Percentiles rank a stretch among this genome's conserved stretches.
phyloP scores from a whole-genome alignment of 1,140 invertebrate genomes.

The Platyscapa corneri region DNA sequence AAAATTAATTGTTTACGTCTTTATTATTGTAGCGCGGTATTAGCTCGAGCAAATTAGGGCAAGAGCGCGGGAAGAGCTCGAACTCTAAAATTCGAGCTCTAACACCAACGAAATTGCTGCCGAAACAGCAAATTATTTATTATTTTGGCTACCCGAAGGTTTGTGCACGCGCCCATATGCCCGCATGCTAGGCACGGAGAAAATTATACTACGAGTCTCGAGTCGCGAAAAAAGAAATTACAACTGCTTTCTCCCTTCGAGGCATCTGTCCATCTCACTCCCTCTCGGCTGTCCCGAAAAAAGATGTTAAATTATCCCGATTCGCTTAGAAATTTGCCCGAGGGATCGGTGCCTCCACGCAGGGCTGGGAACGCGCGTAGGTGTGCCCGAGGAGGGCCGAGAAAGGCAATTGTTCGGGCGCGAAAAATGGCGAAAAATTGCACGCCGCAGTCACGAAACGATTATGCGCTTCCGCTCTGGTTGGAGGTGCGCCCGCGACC shows the following conservation, averaged over 20 bases:
- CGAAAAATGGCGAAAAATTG: slow-evolving; percentile 52
- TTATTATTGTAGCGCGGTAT: too few relatives aligned
- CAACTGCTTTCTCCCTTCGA: not conserved
- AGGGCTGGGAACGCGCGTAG: too few relatives aligned
- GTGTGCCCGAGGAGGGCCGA: not conserved
- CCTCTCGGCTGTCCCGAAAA: slow-evolving; percentile 18
- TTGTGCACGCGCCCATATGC: too few relatives aligned
- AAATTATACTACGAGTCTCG: not conserved
- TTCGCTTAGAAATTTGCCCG: slow-evolving; percentile 28
- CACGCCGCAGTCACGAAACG: slow-evolving; percentile 39
- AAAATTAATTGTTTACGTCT: too few relatives aligned
- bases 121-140: too few relatives aligned
- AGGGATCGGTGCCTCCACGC: not conserved
- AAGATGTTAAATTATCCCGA: slow-evolving; percentile 13
- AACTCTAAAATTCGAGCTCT: too few relatives aligned
- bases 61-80: too few relatives aligned
- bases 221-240: not conserved
- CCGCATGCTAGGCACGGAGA: not conserved
- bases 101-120: too few relatives aligned
- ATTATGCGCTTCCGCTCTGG: slow-evolving; percentile 1
- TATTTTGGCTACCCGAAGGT: too few relatives aligned
- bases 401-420: not conserved
- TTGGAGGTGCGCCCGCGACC: not conserved
- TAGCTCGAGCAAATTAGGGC: too few relatives aligned
- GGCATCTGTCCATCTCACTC: not conserved